Base-by-base conservation (phyloP, 2,113 vertebrate species). In the Erpornis zantholeuca region DNA sequence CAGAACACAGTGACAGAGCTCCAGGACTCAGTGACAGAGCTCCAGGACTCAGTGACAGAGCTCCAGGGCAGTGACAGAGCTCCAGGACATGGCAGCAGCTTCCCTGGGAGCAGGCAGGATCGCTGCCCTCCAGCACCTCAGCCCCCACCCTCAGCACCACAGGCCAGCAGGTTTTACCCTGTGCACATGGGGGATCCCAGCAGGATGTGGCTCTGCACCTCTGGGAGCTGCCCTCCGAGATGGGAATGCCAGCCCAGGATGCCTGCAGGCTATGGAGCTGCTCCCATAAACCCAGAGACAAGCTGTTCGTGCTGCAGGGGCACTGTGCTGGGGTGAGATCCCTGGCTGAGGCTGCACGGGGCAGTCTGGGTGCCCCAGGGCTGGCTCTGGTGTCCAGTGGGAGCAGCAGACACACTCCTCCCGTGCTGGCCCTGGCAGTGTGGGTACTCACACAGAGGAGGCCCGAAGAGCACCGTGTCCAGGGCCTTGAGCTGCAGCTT, bases 381-480 rank as follows among this genome's bases (percentile, higher is more conserved):
- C 35, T 9, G 42, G 21, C 44, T 13, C 11, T 15, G 73, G 47
- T 11, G 22, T 2, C 27, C 21, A 1, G 0, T 0, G 23, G 2
- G 25, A n/a, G 59, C 56, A 38, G n/a, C n/a, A n/a, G n/a, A n/a
- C n/a, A n/a, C n/a, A n/a, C n/a, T n/a, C n/a, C n/a, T n/a, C n/a
- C n/a, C n/a, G n/a, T n/a, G n/a, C n/a, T n/a, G n/a, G n/a, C n/a
- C n/a, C n/a, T 38, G 38, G 38, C 38, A 38, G 12, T 38, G 38
- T 38, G 38, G 85, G 40, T 71, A 99, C 99, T 98, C 97, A 99
- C 99, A 96, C 50, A 98, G 98, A 2, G 99, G 99, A 7, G 99
- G 98, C 71, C 99, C 99, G 6, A 99, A 99, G 31, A 99, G 98
- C 35, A 99, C 99, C 0, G 99, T 99, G 96, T 99, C 99, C 97